Conservation (phyloP, 2,113 vertebrate species). For the Raja brachyura region DNA sequence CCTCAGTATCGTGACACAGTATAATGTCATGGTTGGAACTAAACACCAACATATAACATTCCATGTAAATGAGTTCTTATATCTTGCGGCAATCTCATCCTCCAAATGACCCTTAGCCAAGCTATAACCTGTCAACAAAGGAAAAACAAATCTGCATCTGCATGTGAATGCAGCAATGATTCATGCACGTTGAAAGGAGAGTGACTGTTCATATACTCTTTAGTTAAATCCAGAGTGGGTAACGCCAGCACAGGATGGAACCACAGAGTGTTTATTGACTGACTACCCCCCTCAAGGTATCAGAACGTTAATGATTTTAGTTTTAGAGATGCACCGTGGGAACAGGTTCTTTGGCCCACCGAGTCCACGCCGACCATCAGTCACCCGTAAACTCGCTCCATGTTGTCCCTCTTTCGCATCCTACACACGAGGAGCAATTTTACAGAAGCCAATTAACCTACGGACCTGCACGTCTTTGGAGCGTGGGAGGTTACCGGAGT, state of each 20-base stretch:
- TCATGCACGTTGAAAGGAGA: neutral
- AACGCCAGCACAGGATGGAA: neutral
- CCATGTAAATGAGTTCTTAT: neutral
- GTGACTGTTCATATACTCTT: neutral
- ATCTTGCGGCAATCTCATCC: neutral
- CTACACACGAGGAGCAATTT: too few species aligned
- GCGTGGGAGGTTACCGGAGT: too few species aligned
- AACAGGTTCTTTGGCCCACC: too few species aligned
- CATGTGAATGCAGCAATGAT: neutral
- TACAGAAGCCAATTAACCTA: too few species aligned
- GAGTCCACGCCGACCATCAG: too few species aligned
- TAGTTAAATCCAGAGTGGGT: neutral
- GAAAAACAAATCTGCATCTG: neutral
- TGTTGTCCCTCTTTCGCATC: too few species aligned
- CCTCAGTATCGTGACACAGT: too few species aligned
- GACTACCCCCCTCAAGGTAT: neutral
- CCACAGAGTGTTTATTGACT: neutral
- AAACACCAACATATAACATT: neutral
- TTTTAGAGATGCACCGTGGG: too few species aligned
- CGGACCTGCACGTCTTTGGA: too few species aligned
- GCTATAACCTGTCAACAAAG: neutral
- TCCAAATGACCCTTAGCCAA: neutral
- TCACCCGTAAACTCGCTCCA: too few species aligned
- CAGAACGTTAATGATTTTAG: neutral
- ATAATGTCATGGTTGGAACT: neutral